Base-by-base conservation (phyloP, 2,888 invertebrate genomes). In the Pristionchus entomophagus region DNA sequence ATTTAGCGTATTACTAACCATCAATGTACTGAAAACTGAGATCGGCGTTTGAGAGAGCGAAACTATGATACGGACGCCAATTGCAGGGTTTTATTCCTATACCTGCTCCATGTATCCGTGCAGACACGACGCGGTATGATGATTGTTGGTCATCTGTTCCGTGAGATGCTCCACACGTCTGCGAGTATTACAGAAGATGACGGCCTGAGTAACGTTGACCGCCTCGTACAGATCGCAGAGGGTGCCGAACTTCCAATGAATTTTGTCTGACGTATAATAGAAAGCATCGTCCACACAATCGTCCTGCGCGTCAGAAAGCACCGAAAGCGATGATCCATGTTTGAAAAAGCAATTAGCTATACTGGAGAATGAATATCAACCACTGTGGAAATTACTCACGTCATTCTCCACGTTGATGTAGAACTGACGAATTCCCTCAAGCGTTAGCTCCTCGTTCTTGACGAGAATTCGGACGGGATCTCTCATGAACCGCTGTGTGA, bases 171-270 rank as follows among this genome's bases (percentile, higher is more conserved):
- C 99, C 90, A 99, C 93, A 96, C 99, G 99, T 95, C 98, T 97
- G 91, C 99, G 96, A 88, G 99, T 99, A 95, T 99, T 99, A 94
- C 99, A 99, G 95, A 99, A 99, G 94, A 99, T 99, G 87, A 99
- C 99, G 92, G 99, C 98, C 95, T 99, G 99, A 89, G 99, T 98
- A 94, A 99, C 99, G 93, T 98, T 98, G 93, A 99, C 95, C 22
- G 99, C 99, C 94, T 99, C 98, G 94, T 99, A 99, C 94, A 99
- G 95, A 95, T 99, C 99, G 95, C 98, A 98, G 88, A 99, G 95
- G 32, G 99, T 99, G 91, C 95, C 95, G 90, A 95, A 92, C 89
- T 95, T 95, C 94, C 94, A 90, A 85, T 19, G 6, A 82, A 38
- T n/a, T n/a, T n/a, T 62, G 83, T 51, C 38, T 41, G 29, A 35